Base-by-base conservation (phyloP, 1,140 invertebrate species). In the Muscidifurax raptorellus region DNA sequence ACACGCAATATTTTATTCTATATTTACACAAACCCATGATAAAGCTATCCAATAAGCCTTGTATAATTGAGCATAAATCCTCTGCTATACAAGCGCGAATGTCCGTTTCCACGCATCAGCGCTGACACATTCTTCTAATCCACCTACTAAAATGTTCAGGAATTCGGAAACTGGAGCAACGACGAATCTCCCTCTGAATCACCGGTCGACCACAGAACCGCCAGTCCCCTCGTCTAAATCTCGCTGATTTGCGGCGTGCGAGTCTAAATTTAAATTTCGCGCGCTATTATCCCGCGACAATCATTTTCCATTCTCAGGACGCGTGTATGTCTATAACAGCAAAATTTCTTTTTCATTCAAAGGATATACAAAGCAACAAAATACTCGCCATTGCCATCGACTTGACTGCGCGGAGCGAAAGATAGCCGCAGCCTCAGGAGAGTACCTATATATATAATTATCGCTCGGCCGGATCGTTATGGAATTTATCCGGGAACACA, bases 401-500 rank as follows among this genome's bases (percentile, higher is more conserved):
- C 36, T 44, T 18, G 10, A 18, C 47, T 78, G 28, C 15, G 64
- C 22, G 6, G 1, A 64, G 28, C 40, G 30, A 76, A 47, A 13
- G n/a, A 40, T 52, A 52, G 52, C 52, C 22, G 52, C 52, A 59
- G 52, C 22, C 52, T 6, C 15, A 1, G 52, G 52, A 59, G 52
- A 59, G 27, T 7, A 25, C 9, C 40, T 13, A 32, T 59, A 27
- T 59, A 27, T 64, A 47, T 82, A 88, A 87, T 89, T 89, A 89
- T 89, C 79, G 78, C 84, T 69, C 75, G 77, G 75, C 40, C 74
- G 66, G 85, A 89, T 89, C 84, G 80, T 87, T 87, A 85, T 87
- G 88, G 87, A 89, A 89, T 89, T 89, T 88, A 89, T 88, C 88
- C 86, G 66, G 67, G 67, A 87, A 89, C 87, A 88, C 88, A 85